These are phyloP conservation scores for Epirrhoe tristata DNA, from an alignment of 2,888 invertebrate species.

Conservation along the genomic window DNA sequence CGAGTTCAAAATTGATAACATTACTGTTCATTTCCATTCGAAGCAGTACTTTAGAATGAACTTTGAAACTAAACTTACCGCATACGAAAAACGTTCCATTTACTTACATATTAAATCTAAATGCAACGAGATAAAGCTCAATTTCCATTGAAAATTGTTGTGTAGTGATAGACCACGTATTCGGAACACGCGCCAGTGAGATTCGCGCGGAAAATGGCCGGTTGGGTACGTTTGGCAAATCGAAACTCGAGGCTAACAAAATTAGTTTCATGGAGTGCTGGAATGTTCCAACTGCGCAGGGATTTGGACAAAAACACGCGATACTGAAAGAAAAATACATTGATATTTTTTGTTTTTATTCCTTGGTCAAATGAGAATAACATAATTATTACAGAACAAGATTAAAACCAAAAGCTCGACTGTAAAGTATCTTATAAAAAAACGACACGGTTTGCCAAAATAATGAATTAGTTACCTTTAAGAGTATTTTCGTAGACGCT, in stretches of 20 bases:
- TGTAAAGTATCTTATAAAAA: no score
- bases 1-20: background rate
- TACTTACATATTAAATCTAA: background rate
- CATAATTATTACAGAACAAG: no score
- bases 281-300: conserved; percentile 9
- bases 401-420: no score
- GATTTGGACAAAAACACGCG: background rate
- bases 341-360: background rate
- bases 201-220: conserved; percentile 54
- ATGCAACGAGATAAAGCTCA: background rate
- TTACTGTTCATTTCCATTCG: conserved; percentile 9
- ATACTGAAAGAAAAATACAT: background rate
- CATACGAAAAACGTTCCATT: background rate
- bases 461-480: no score
- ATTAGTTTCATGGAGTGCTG: conserved; percentile 31
- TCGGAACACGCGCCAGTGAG: conserved; percentile 53
- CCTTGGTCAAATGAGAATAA: no score
- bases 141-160: background rate
- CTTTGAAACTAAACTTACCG: background rate
- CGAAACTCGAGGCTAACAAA: conserved; percentile 42
- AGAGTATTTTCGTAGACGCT: no score
- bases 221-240: conserved; percentile 43
- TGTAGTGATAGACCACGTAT: conserved; percentile 41
- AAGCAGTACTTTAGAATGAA: background rate
- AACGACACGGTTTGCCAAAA: no score